Evolutionary conservation across 2,888 invertebrate species (phyloP).

Genomic region (Latrodectus hesperus): DNA sequence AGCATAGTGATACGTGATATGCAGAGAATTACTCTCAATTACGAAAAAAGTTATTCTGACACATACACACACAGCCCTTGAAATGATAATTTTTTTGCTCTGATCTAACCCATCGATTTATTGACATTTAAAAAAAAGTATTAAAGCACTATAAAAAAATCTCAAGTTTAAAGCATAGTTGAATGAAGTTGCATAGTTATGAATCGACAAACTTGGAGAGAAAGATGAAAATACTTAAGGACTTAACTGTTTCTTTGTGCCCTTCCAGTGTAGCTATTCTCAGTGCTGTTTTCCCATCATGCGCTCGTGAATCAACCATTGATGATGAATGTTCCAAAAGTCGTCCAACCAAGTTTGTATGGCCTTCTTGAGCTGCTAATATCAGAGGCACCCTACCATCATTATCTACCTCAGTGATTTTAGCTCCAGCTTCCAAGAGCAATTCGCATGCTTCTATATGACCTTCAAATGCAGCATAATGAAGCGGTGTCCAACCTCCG

Average conservation of each 20-base stretch:
- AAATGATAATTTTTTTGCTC: no score
- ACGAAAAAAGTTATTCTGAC: no score
- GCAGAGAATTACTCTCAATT: no score
- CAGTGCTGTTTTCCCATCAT: conserved; percentile 84
- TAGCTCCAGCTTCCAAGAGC: conserved; percentile 88
- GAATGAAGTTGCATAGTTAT: no score
- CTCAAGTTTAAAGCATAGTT: no score
- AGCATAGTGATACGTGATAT: no score
- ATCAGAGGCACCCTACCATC: conserved; percentile 89
- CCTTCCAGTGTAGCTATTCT: conserved; percentile 87
- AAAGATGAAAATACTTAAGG: neutral
- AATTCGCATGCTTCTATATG: conserved; percentile 88
- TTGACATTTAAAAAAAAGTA: no score
- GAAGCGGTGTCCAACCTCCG: conserved; percentile 97
- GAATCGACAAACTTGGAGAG: neutral
- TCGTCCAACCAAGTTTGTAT: conserved; percentile 82
- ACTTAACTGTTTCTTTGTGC: conserved; percentile 82
- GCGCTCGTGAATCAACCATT: conserved; percentile 88
- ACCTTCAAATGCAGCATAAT: conserved; percentile 96
- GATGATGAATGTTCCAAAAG: conserved; percentile 84
- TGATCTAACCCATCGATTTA: no score
- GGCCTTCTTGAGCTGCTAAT: conserved; percentile 92
- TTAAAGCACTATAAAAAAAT: no score
- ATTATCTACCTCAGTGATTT: conserved; percentile 91
- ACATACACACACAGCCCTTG: no score